These are phyloP conservation scores for Crotalus tigris DNA, from an alignment of 2,113 vertebrate species.

Conservation along the genomic window DNA sequence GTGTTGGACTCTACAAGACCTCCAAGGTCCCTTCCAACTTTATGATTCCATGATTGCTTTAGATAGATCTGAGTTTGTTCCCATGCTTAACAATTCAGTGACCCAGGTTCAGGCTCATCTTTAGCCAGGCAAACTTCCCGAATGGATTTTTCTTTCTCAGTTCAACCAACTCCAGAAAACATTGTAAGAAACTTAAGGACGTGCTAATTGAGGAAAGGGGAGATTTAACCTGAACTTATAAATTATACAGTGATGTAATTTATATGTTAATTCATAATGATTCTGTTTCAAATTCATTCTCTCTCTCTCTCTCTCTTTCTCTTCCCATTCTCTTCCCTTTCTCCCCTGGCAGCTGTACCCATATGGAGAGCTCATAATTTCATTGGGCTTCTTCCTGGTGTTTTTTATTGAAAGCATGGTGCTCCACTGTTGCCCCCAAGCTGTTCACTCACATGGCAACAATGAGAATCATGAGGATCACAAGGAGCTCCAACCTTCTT, in stretches of 20 bases:
- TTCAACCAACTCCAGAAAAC: not conserved
- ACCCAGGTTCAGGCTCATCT: not conserved
- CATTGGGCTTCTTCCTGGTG: constrained; percentile 82
- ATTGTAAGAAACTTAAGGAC: not conserved
- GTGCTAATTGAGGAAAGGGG: not conserved
- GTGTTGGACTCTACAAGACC: not conserved
- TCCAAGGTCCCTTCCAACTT: not conserved
- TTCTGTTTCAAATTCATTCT: not conserved
- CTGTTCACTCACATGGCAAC: not conserved
- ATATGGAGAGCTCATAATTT: constrained; percentile 82
- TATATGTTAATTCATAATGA: not conserved
- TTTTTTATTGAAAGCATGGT: constrained; percentile 83
- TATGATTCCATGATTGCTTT: not conserved
- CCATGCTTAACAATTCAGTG: not conserved
- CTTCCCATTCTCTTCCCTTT: not conserved
- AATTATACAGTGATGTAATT: not conserved
- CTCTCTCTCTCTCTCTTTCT: not conserved
- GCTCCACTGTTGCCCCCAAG: constrained; percentile 63
- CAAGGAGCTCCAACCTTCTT: constrained; percentile 20
- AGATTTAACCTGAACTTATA: not conserved
- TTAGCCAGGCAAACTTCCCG: not conserved
- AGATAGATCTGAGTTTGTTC: not conserved
- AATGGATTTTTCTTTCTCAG: not conserved
- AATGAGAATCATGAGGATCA: constrained; percentile 42
- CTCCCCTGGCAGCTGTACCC: constrained; percentile 65